Percentiles rank a stretch among this genome's conserved stretches.
phyloP scores from a whole-genome alignment of 2,888 invertebrate genomes.

The Andrena minutula region DNA sequence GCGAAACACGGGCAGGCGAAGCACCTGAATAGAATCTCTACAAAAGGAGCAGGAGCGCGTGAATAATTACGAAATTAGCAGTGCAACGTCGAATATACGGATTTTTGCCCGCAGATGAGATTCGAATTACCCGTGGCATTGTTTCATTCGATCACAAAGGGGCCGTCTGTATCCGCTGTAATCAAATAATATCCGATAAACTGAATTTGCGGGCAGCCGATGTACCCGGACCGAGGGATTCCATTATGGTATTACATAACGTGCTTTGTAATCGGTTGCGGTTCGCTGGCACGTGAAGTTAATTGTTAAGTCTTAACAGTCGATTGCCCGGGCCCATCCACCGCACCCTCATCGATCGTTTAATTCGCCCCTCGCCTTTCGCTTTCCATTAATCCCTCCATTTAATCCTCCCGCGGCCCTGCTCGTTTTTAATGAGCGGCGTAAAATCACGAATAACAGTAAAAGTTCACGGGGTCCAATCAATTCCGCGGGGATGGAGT shows the following conservation, averaged over 20 bases:
- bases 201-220: constrained; percentile 48
- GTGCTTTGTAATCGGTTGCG: constrained; percentile 38
- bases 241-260: constrained; percentile 44
- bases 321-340: not conserved
- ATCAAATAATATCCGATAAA: constrained; percentile 59
- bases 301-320: constrained; percentile 28
- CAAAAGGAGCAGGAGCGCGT: too few species aligned
- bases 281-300: constrained; percentile 18
- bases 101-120: constrained; percentile 15
- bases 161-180: constrained; percentile 26
- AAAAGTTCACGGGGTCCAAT: too few species aligned
- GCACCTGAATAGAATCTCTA: too few species aligned
- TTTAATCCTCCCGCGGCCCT: not conserved
- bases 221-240: constrained; percentile 37
- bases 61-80: not conserved
- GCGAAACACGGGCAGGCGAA: too few species aligned
- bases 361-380: constrained; percentile 11
- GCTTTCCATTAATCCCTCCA: not conserved
- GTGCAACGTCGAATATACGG: not conserved
- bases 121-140: constrained; percentile 31
- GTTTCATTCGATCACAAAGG: constrained; percentile 36
- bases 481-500: too few species aligned
- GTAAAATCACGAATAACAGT: too few species aligned
- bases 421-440: too few species aligned
- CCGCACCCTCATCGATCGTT: not conserved